Conservation (phyloP, 2,888 invertebrate genomes). For the Apotomis betuletana region DNA sequence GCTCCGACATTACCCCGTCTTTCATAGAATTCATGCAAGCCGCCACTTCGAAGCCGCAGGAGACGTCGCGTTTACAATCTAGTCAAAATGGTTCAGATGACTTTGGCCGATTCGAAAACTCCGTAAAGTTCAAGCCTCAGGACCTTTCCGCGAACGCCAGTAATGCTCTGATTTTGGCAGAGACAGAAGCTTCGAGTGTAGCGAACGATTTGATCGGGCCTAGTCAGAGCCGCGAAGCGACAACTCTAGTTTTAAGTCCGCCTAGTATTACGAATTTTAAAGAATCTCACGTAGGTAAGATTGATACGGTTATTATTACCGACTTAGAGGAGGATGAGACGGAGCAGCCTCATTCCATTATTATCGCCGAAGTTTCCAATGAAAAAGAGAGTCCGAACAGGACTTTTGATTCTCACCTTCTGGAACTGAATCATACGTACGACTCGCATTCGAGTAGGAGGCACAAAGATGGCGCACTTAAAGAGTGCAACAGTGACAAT, state of each 20-base stretch:
- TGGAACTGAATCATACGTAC: slow-evolving; percentile 56
- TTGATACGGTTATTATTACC: slow-evolving; percentile 58
- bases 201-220: slow-evolving; percentile 49
- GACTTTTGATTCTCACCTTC: slow-evolving; percentile 58
- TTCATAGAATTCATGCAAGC: slow-evolving; percentile 71
- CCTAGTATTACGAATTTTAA: slow-evolving; percentile 60
- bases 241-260: slow-evolving; percentile 55
- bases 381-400: slow-evolving; percentile 56
- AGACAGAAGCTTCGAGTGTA: slow-evolving; percentile 57
- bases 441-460: slow-evolving; percentile 55
- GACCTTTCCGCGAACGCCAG: slow-evolving; percentile 70
- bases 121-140: slow-evolving; percentile 64
- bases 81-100: slow-evolving; percentile 68
- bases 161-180: slow-evolving; percentile 52
- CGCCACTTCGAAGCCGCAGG: slow-evolving; percentile 64
- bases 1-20: slow-evolving; percentile 57
- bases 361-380: slow-evolving; percentile 70
- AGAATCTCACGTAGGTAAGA: slow-evolving; percentile 68
- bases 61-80: slow-evolving; percentile 59
- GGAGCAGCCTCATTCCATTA: slow-evolving; percentile 78
- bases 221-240: slow-evolving; percentile 53
- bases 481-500: slow-evolving; percentile 41
- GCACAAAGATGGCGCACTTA: slow-evolving; percentile 42
- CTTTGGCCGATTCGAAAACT: slow-evolving; percentile 67
- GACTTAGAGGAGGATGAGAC: slow-evolving; percentile 73